Evolutionary conservation across 2,888 invertebrate genomes (phyloP), one percentile per base, ranked within the genome.

Genomic region (Graphium colonna): DNA sequence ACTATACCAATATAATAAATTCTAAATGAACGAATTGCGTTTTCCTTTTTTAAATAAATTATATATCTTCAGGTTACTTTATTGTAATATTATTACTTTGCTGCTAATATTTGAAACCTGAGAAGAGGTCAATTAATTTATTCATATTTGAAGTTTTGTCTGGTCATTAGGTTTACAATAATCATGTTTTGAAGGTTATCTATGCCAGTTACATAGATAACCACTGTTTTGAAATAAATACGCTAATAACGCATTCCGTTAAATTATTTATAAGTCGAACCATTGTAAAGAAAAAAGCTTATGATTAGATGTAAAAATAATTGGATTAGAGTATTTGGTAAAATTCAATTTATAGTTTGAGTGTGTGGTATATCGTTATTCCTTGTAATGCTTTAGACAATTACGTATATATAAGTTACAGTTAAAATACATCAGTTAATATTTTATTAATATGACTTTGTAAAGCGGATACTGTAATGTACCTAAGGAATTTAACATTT

Each of bases 401-500:
- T 33, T 33, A 9, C n/a, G 9, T 33, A 33, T 10, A 9, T 9
- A n/a, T 33, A 33, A 10, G n/a, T 33, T n/a, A 33, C 10, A 9
- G 9, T 33, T 33, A 33, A n/a, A 10, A 33, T 33, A 36, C 3
- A 12, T 13, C 36, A 10, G 36, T 12, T 13, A 36, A 12, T 12
- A 2, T 13, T 5, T 2, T 36, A 36, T 15, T 39, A 39, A 17
- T 28, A 49, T 31, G 41, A 17, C 5, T 26, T 38, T 49, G 40
- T 53, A 53, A 53, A 4, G 18, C 15, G n/a, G 9, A 26, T 63
- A 73, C 75, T 80, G 76, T 81, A 82, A 80, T 79, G 78, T 80
- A 77, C 71, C 67, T 69, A 72, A 58, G 79, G 78, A 79, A 79
- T 78, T 79, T 56, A 65, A 67, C 67, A 68, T 73, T 54, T 68